A percentile compares a stretch with the other conserved stretches of the same genome.
These are phyloP conservation scores for Canis aureus DNA, from an alignment of 2,113 vertebrate species.

Conservation along the genomic window DNA sequence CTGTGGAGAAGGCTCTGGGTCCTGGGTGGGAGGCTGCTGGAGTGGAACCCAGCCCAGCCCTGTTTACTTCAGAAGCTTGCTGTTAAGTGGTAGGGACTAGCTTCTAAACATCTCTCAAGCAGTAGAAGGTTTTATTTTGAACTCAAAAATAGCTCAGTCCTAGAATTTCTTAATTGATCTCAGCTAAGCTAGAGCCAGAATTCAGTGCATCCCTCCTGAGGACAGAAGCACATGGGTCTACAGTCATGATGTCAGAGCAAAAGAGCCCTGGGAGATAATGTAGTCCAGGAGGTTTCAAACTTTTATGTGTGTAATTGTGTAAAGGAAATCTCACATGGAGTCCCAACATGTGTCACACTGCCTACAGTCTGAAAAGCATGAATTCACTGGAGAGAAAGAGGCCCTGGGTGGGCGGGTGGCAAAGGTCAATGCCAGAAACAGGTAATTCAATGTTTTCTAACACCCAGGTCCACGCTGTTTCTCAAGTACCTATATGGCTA, in stretches of 20 bases:
- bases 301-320: neutral
- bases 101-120: slow-evolving; percentile 49
- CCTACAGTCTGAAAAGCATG: neutral
- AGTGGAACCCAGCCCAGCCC: neutral
- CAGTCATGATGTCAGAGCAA: neutral
- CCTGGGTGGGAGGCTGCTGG: slow-evolving; percentile 9
- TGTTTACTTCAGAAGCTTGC: slow-evolving; percentile 39
- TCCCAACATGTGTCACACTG: neutral
- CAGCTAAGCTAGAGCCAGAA: neutral
- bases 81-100: neutral
- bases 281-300: neutral
- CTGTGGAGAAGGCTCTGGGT: neutral
- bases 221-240: neutral
- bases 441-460: neutral
- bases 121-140: slow-evolving; percentile 44
- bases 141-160: slow-evolving; percentile 46
- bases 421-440: neutral
- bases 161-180: slow-evolving; percentile 37
- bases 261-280: neutral
- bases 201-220: neutral
- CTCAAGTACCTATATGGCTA: neutral
- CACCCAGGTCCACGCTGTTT: neutral
- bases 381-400: neutral
- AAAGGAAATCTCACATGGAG: neutral
- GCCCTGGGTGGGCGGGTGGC: neutral